Evolutionary conservation across 2,888 invertebrate species (phyloP).

Genomic region (Tipula helvola): DNA sequence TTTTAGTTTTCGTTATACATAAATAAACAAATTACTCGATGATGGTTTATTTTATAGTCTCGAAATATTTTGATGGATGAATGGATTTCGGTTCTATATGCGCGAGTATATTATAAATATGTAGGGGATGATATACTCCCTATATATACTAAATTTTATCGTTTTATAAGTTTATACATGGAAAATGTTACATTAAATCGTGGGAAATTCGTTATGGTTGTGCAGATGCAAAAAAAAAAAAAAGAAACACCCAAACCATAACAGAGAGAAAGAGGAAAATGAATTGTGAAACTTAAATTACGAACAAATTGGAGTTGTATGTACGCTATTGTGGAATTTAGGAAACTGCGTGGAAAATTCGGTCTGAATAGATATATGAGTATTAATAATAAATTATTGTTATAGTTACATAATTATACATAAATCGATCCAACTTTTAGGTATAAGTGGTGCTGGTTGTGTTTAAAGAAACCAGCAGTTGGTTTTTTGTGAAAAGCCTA

Average conservation of each 20-base stretch:
- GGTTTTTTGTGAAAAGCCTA: too few species aligned
- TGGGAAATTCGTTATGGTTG: slow-evolving; percentile 14
- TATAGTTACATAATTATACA: background rate
- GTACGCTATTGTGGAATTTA: background rate
- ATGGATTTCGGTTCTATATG: background rate
- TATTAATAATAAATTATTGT: background rate
- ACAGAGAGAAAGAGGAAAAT: background rate
- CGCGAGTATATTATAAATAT: background rate
- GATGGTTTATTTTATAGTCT: background rate
- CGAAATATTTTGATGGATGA: slow-evolving; percentile 7
- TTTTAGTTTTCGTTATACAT: background rate
- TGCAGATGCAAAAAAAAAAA: slow-evolving; percentile 11
- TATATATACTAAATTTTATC: background rate
- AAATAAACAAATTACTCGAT: slow-evolving; percentile 5
- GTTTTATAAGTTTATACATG: background rate
- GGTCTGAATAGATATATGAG: background rate
- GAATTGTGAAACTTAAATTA: background rate
- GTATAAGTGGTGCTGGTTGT: too few species aligned
- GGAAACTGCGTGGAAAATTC: background rate
- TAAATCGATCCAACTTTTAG: too few species aligned
- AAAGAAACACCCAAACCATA: background rate
- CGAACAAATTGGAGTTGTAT: background rate
- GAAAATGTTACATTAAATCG: slow-evolving; percentile 5
- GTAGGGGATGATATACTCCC: background rate
- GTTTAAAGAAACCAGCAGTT: too few species aligned